Percentiles rank a stretch among this genome's conserved stretches.
These are phyloP conservation scores for Podarcis muralis DNA, from an alignment of 2,113 vertebrate species.

Conservation along the genomic window DNA sequence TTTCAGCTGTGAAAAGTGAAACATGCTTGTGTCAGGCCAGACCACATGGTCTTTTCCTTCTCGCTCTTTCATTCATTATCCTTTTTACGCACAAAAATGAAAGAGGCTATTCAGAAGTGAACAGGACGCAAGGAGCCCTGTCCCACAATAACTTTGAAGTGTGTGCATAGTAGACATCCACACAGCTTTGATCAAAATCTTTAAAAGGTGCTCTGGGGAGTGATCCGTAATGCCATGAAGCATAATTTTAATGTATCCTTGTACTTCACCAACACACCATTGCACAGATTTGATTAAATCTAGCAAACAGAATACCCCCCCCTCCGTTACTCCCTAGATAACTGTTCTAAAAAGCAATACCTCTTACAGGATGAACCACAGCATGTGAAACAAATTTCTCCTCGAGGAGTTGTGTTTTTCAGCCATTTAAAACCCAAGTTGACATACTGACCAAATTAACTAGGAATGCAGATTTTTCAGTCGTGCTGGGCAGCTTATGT, in stretches of 20 bases:
- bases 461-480: not conserved
- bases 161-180: not conserved
- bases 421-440: not conserved
- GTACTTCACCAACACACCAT: too few species aligned
- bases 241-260: not conserved
- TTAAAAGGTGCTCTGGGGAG: not conserved
- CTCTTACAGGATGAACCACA: not conserved
- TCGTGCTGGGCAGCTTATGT: not conserved
- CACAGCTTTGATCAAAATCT: not conserved
- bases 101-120: not conserved
- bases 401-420: too few species aligned
- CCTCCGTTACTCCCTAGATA: not conserved
- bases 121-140: not conserved
- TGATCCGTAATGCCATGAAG: not conserved
- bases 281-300: not conserved
- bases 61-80: not conserved
- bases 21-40: not conserved
- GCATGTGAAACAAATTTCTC: not conserved
- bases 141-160: not conserved
- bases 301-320: not conserved
- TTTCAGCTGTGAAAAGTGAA: not conserved
- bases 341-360: not conserved
- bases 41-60: not conserved
- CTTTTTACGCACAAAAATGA: not conserved
- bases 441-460: not conserved